Conservation (phyloP, 2,113 vertebrate species). For the Catagonus wagneri region DNA sequence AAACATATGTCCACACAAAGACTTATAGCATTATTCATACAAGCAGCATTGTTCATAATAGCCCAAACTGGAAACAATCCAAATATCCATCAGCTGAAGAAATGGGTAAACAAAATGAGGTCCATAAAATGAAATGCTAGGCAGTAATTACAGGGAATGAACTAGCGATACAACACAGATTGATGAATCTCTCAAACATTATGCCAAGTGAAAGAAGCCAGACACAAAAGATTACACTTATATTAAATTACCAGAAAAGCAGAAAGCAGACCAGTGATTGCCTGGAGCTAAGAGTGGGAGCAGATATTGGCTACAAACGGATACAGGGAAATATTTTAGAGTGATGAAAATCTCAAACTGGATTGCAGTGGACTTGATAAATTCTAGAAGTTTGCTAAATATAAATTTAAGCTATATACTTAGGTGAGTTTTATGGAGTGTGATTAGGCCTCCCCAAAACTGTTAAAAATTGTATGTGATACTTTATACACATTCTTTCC, state of each 20-base stretch:
- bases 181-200: slow-evolving; percentile 27
- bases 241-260: slow-evolving; percentile 30
- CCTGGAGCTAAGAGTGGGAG: not conserved
- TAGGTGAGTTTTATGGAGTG: not conserved
- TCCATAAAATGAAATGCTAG: slow-evolving; percentile 18
- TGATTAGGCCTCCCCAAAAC: not conserved
- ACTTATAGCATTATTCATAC: slow-evolving; percentile 4
- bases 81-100: not conserved
- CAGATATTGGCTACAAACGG: not conserved
- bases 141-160: slow-evolving; percentile 10
- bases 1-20: not conserved
- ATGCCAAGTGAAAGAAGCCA: slow-evolving; percentile 7
- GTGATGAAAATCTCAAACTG: not conserved
- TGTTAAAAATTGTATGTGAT: not conserved
- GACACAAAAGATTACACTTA: not conserved
- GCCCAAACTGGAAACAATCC: not conserved
- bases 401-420: not conserved
- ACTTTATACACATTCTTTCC: not conserved
- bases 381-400: not conserved
- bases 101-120: not conserved
- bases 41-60: not conserved
- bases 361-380: not conserved
- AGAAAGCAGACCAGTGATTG: not conserved
- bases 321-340: not conserved
- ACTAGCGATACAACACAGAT: not conserved